Evolutionary conservation across 2,888 invertebrate species (phyloP), one percentile per base, ranked within the genome.

Genomic region (Drosophila suboccidentalis): DNA sequence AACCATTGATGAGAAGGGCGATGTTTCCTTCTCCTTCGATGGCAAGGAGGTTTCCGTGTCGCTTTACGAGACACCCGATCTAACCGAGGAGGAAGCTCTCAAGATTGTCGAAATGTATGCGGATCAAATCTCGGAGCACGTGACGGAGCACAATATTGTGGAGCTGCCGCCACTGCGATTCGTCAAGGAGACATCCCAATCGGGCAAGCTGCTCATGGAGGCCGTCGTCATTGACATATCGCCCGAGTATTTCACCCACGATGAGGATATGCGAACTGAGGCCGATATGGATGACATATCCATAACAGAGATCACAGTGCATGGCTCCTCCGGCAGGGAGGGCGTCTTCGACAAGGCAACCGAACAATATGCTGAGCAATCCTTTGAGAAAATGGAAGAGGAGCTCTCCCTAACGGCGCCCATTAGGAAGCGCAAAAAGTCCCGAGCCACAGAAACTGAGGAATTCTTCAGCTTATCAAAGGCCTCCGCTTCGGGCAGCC

Each of bases 61-160:
- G 4, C 93, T 98, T 3, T 98, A 97, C 89, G 98, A 98, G 93
- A 98, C 98, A 1, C 98, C 98, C 0, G 98, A 98, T 93, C 93
- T 98, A 54, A 98, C 97, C 0, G 97, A 98, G 92, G 97, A 97
- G 92, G 97, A 98, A 93, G 98, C 97, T 0, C 93, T 97, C 36
- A 96, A 97, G 93, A 97, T 98, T 84, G 96, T 97, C 0, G 97
- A 98, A 94, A 97, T 98, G 97, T 98, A 97, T 90, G 98, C 98
- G 0, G 97, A 98, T 91, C 97, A 98, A 92, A 94, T 97, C 64
- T 97, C 97, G 0, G 97, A 98, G 93, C 96, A 97, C 90, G 96
- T 97, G 55, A 93, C 94, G 90, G 97, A 97, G 92, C 97, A 97
- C 82, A 97, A 97, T 91, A 94, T 97, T 3, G 96, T 97, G 1